Percentiles rank a stretch among this genome's conserved stretches.
These are phyloP conservation scores for Anas georgica DNA, from an alignment of 2,797 vertebrate species.

Conservation along the genomic window DNA sequence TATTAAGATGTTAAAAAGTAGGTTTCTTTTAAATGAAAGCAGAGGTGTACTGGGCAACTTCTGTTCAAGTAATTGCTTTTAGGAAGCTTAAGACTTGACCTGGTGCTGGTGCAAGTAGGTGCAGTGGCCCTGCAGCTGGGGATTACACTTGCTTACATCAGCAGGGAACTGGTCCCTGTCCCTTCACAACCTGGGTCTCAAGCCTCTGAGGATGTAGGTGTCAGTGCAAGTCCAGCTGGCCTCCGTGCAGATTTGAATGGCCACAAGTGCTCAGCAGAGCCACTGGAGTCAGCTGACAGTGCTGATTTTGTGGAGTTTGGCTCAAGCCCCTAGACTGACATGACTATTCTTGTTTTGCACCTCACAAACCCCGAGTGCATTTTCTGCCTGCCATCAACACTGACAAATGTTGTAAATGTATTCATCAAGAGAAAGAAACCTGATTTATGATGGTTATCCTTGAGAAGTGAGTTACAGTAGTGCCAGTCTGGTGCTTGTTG, in stretches of 20 bases:
- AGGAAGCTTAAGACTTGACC: background rate
- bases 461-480: background rate
- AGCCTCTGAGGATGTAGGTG: background rate
- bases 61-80: background rate
- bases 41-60: background rate
- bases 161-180: background rate
- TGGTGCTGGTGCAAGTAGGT: background rate
- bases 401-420: background rate
- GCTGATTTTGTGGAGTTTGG: background rate
- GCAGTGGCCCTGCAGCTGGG: background rate
- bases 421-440: background rate
- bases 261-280: background rate
- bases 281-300: background rate
- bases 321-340: background rate
- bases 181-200: background rate
- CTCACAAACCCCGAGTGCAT: fast-evolving
- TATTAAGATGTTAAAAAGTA: background rate
- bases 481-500: background rate
- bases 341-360: background rate
- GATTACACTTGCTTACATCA: fast-evolving
- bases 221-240: fast-evolving
- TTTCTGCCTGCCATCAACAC: background rate
- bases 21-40: background rate
- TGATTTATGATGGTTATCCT: background rate
- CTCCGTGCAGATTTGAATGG: background rate